Conservation (phyloP, 2,888 invertebrate species). For the Diplazon laetatorius region DNA sequence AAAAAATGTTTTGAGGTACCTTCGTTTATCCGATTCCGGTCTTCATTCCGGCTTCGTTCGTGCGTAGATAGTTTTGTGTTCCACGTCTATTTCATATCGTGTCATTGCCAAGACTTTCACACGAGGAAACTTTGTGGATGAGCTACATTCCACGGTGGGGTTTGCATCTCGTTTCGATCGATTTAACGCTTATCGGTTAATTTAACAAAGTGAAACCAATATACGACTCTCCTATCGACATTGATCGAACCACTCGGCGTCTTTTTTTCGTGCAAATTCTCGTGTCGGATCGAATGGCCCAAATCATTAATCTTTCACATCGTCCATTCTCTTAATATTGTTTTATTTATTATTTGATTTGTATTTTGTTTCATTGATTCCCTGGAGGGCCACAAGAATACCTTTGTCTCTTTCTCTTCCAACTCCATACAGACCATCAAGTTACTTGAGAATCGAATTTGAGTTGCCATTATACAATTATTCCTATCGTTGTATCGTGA, state of each 20-base stretch:
- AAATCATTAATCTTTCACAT: too few relatives aligned
- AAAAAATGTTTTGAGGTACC: conserved; percentile 12
- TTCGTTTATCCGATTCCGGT: not conserved
- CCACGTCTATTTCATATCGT: not conserved
- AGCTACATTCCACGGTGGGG: conserved; percentile 75
- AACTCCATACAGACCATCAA: too few relatives aligned
- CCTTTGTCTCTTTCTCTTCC: too few relatives aligned
- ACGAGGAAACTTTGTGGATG: conserved; percentile 68
- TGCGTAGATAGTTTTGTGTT: conserved; percentile 1
- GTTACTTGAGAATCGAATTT: too few relatives aligned
- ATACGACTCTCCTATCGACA: conserved; percentile 37
- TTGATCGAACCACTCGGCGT: too few relatives aligned
- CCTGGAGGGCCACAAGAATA: too few relatives aligned
- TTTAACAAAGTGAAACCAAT: conserved; percentile 77
- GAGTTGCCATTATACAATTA: too few relatives aligned
- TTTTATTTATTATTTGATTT: too few relatives aligned
- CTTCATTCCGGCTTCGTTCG: not conserved
- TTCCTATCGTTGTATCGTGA: too few relatives aligned
- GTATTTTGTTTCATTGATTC: too few relatives aligned
- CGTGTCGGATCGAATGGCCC: not conserved
- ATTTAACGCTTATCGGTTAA: conserved; percentile 76
- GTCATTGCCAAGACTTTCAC: conserved; percentile 19
- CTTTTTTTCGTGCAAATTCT: too few relatives aligned
- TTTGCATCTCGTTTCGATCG: conserved; percentile 74
- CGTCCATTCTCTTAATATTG: too few relatives aligned